A percentile compares a stretch with the other conserved stretches of the same genome.
Conservation (phyloP, 2,888 invertebrate genomes). For the Eupithecia centaureata region DNA sequence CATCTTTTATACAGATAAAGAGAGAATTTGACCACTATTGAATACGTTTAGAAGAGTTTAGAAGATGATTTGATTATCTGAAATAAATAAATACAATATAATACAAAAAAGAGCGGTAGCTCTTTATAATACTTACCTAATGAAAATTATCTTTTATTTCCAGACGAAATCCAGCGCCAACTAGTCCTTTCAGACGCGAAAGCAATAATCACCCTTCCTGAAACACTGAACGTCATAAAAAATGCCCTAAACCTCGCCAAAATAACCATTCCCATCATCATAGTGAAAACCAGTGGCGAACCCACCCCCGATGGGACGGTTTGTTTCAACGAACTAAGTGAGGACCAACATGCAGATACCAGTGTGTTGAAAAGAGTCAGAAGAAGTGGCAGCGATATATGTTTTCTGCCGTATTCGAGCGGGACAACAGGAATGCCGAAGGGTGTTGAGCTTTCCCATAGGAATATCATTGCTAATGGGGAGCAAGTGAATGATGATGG, state of each 20-base stretch:
- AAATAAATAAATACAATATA: too few species aligned
- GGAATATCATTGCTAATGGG: constrained; percentile 82
- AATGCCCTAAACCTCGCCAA: constrained; percentile 79
- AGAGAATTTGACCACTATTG: too few species aligned
- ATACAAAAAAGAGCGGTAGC: too few species aligned
- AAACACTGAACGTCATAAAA: constrained; percentile 73
- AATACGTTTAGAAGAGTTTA: too few species aligned
- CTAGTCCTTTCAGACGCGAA: constrained; percentile 85
- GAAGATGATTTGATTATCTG: too few species aligned
- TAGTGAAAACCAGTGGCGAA: constrained; percentile 69
- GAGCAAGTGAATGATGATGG: constrained; percentile 66
- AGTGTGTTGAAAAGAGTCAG: constrained; percentile 78
- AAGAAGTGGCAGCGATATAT: constrained; percentile 82
- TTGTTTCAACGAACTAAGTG: constrained; percentile 85
- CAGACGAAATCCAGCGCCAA: constrained; percentile 90
- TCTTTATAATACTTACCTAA: too few species aligned
- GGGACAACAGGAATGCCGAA: constrained; percentile 94
- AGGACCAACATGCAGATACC: constrained; percentile 82
- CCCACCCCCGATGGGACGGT: constrained; percentile 76
- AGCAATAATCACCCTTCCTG: constrained; percentile 85
- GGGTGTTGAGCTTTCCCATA: constrained; percentile 88
- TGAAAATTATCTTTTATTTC: constrained; percentile 46
- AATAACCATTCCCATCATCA: constrained; percentile 82
- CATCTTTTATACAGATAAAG: too few species aligned
- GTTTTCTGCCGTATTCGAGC: constrained; percentile 92